Percentiles rank a stretch among this genome's conserved stretches.
Conservation (phyloP, 2,113 vertebrate genomes). For the Otis tarda region DNA sequence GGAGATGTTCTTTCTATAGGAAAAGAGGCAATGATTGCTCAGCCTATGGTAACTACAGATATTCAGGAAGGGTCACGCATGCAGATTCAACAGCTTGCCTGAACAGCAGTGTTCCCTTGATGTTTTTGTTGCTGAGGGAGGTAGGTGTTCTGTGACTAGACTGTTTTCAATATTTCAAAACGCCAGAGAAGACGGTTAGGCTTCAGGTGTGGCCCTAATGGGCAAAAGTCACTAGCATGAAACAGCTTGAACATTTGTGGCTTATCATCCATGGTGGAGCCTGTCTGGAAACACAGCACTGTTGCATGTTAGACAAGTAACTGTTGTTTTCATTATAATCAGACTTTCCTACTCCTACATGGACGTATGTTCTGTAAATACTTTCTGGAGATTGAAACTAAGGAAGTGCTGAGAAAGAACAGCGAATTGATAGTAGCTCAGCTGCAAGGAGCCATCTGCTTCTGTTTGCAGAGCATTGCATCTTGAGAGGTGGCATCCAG, state of each 20-base stretch:
- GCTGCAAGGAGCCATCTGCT: conserved; percentile 50
- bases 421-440: conserved; percentile 14
- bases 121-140: neutral
- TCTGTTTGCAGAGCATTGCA: neutral
- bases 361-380: conserved; percentile 19
- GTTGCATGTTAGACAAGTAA: neutral
- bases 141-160: neutral
- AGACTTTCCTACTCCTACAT: neutral
- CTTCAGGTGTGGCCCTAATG: neutral
- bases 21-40: neutral
- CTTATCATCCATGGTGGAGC: neutral
- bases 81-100: neutral
- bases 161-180: neutral
- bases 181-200: neutral
- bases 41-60: neutral
- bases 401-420: conserved; percentile 49
- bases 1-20: neutral
- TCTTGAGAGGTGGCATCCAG: neutral
- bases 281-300: neutral
- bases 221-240: neutral
- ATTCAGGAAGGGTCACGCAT: neutral
- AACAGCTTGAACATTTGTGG: neutral
- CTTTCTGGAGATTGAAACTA: neutral
- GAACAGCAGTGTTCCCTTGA: neutral
- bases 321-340: conserved; percentile 13